Evolutionary conservation across 2,888 invertebrate genomes (phyloP).

Genomic region (Theretra japonica): DNA sequence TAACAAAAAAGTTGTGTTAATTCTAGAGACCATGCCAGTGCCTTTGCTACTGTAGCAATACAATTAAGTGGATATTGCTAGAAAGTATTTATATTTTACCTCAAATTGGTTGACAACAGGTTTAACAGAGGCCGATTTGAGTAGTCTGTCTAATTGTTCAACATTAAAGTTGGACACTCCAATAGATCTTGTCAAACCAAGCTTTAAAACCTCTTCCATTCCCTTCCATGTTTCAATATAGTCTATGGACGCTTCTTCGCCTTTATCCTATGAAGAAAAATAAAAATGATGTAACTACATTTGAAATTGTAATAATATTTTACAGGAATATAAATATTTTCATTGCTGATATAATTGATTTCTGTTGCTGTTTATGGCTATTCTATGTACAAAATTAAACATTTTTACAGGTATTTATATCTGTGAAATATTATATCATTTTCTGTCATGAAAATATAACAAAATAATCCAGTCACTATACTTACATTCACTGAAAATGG

Average conservation of each 20-base stretch:
- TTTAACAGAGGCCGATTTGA: constrained; percentile 83
- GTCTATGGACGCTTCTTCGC: constrained; percentile 85
- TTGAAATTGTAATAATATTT: background rate
- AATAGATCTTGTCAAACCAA: constrained; percentile 88
- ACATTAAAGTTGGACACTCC: constrained; percentile 93
- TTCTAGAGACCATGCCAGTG: no score
- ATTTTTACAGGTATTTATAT: no score
- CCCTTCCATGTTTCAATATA: constrained; percentile 90
- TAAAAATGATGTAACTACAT: background rate
- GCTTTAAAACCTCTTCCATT: constrained; percentile 88
- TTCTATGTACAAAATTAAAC: no score
- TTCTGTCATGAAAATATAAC: no score
- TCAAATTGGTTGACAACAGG: constrained; percentile 86
- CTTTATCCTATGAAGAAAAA: constrained; percentile 54
- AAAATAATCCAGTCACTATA: constrained; percentile 33
- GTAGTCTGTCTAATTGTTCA: constrained; percentile 87
- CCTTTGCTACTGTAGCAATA: background rate
- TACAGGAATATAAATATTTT: background rate
- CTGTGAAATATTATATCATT: no score
- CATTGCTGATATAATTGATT: no score
- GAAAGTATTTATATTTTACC: constrained; percentile 47
- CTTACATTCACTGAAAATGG: constrained; percentile 86
- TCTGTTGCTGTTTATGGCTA: no score
- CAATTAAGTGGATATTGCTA: no score
- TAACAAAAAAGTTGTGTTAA: background rate